phyloP scores from a whole-genome alignment of 2,113 vertebrate genomes.

The Nycticorax nycticorax region DNA sequence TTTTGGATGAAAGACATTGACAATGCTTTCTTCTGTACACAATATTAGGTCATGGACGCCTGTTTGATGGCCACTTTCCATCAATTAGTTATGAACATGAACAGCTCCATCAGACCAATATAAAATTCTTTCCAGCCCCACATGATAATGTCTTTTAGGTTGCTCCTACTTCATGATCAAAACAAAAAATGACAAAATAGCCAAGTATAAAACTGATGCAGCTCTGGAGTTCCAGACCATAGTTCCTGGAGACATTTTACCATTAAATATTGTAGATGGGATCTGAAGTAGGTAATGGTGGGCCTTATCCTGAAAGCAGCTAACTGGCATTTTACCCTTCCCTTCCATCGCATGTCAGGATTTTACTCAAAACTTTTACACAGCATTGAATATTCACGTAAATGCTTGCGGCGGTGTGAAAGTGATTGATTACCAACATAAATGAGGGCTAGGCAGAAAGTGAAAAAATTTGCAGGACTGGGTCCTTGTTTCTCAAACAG shows the following conservation, averaged over 20 bases:
- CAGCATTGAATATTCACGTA: neutral
- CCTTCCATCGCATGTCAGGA: neutral
- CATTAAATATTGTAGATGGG: neutral
- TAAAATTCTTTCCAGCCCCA: neutral
- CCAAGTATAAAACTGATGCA: neutral
- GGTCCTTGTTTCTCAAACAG: neutral
- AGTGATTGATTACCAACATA: neutral
- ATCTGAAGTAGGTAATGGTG: neutral
- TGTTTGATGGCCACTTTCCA: neutral
- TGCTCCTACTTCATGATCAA: neutral
- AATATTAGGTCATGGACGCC: neutral
- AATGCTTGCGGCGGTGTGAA: neutral
- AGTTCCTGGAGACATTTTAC: neutral
- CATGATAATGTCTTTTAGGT: neutral
- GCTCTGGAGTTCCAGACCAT: neutral
- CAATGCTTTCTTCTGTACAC: neutral
- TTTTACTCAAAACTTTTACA: neutral
- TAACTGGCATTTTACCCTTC: neutral
- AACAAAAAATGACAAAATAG: neutral
- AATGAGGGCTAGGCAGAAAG: neutral
- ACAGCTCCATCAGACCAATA: neutral
- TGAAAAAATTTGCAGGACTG: neutral
- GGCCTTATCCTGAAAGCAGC: neutral
- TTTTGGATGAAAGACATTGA: neutral
- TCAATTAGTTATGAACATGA: neutral